These are phyloP conservation scores for Sceloporus tristichus DNA, from an alignment of 2,113 vertebrate species.

Conservation along the genomic window DNA sequence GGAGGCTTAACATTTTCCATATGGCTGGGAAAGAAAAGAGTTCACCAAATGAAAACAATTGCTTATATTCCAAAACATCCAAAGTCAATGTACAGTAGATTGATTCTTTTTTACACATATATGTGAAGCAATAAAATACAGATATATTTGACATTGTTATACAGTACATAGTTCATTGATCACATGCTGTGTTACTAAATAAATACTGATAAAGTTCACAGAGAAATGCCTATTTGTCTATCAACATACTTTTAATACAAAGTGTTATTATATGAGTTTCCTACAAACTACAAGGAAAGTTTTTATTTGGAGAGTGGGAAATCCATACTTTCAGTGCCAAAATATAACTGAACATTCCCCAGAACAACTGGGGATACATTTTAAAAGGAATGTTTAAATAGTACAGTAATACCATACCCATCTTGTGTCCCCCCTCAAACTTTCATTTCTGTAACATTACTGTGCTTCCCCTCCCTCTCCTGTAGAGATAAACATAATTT, in stretches of 20 bases:
- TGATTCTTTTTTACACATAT: not conserved
- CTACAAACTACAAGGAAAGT: conserved; percentile 20
- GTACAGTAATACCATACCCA: conserved; percentile 17
- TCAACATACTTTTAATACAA: not conserved
- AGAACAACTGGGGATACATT: not conserved
- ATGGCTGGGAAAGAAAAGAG: not conserved
- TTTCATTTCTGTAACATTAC: conserved; percentile 53
- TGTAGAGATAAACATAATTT: conserved; percentile 64
- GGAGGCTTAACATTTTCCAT: not conserved
- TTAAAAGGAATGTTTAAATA: not conserved
- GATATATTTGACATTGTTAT: not conserved
- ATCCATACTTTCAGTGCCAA: conserved; percentile 35
- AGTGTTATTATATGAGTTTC: conserved; percentile 38
- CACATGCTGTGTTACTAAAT: not conserved
- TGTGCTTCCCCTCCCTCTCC: conserved; percentile 26
- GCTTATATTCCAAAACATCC: no score
- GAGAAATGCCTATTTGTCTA: not conserved
- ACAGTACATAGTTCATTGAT: conserved; percentile 7
- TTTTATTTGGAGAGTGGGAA: not conserved
- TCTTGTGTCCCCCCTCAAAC: not conserved
- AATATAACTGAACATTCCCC: not conserved
- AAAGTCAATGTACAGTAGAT: no score
- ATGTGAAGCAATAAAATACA: not conserved
- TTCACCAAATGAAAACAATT: not conserved
- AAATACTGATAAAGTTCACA: not conserved